Evolutionary conservation across 2,797 vertebrate genomes (phyloP).

Genomic region (Siniperca obscura): DNA sequence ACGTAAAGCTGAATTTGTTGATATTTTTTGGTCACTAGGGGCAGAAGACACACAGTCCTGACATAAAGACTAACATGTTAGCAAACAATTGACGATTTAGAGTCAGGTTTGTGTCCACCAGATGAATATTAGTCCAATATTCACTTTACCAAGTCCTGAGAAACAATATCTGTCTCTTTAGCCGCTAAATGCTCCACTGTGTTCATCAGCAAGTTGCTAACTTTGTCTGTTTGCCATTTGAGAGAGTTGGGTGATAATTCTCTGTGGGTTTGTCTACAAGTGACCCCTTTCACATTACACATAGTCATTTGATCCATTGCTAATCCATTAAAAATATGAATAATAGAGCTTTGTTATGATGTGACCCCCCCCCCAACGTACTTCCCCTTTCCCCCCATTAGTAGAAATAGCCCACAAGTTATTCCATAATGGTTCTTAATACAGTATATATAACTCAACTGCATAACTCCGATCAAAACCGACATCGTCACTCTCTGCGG

Average conservation of each 20-base stretch:
- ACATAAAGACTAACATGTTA: not conserved
- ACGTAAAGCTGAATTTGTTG: not conserved
- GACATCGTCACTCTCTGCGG: conserved; percentile 3
- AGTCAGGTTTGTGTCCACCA: not conserved
- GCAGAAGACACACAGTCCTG: not conserved
- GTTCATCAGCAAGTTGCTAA: not conserved
- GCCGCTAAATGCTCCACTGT: not conserved
- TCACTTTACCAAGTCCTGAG: not conserved
- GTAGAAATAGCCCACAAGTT: not conserved
- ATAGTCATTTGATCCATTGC: not conserved
- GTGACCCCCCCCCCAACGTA: no score
- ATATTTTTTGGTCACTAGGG: not conserved
- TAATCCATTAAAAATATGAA: not conserved
- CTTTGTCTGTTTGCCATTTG: not conserved
- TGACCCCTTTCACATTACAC: not conserved
- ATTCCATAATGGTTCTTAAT: not conserved
- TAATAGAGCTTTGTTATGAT: not conserved
- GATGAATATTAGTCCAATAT: not conserved
- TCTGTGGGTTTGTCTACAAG: not conserved
- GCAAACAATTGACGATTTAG: not conserved
- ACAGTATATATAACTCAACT: not conserved
- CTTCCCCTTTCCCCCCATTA: not conserved
- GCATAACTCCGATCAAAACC: conserved; percentile 5
- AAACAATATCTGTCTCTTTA: not conserved
- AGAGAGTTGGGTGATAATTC: not conserved